Conservation (phyloP, 2,888 invertebrate species). For the Dorcus hopei region DNA sequence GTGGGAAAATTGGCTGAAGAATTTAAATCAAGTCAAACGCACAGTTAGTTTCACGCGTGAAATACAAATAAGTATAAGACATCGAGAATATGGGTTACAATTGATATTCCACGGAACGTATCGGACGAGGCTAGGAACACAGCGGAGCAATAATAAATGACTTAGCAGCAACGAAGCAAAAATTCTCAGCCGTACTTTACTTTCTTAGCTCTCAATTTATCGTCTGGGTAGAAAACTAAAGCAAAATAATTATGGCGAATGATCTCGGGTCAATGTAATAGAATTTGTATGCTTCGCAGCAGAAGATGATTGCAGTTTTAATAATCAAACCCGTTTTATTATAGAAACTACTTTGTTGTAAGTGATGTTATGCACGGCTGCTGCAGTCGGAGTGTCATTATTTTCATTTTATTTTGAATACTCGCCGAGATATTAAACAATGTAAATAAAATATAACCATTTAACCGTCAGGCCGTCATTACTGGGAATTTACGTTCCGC, state of each 20-base stretch:
- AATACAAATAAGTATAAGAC: not conserved
- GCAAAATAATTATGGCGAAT: not conserved
- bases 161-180: not conserved
- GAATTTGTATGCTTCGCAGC: not conserved
- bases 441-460: too few relatives aligned
- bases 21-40: too few relatives aligned
- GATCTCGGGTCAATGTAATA: not conserved
- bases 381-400: conserved; percentile 9
- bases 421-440: too few relatives aligned
- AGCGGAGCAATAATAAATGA: too few relatives aligned
- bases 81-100: conserved; percentile 1
- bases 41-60: not conserved
- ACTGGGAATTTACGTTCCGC: too few relatives aligned
- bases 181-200: not conserved
- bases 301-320: conserved; percentile 9
- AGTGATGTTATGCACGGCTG: conserved; percentile 12
- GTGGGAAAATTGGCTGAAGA: too few relatives aligned
- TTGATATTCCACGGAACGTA: not conserved
- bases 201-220: not conserved
- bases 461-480: too few relatives aligned
- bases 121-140: not conserved
- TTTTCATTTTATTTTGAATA: conserved; percentile 1
- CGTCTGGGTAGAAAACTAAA: not conserved
- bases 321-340: conserved; percentile 8
- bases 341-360: conserved; percentile 3